Evolutionary conservation across 2,888 invertebrate species (phyloP), one percentile per base, ranked within the genome.

Genomic region (Argyra leucocephala): DNA sequence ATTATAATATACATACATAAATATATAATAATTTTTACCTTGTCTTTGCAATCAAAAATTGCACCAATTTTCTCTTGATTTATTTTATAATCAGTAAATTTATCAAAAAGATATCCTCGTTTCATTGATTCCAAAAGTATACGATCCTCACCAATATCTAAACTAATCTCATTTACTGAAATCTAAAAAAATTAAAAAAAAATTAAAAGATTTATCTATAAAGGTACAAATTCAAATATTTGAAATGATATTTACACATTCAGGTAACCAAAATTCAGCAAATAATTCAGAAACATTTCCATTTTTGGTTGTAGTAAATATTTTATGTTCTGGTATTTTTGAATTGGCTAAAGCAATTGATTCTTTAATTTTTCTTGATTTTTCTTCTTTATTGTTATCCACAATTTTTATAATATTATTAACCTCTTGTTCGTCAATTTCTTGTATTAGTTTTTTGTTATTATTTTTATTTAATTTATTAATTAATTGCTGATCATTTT

Each of bases 101-200:
- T 83, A 75, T 91, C 90, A 63, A 89, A 82, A 10, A 83, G 74
- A 70, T 86, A 85, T 68, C 82, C 84, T 68, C 81, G 76, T 58
- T 83, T 84, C 67, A 82, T 82, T 0, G 84, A 85, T 71, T 88
- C 87, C 58, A 91, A 75, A 15, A 90, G 79, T 66, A 91, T 81
- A 66, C 91, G 83, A 77, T 91, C 90, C 74, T 88, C 88, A n/a
- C 89, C 88, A 26, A 90, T 79, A 76, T 89, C 86, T 65, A 91
- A 74, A 61, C 81, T 82, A 57, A 90, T 74, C 74, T 89, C 88
- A 70, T 83, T 83, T 0, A 84, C 75, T 64, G 85, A 83, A 66
- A 83, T 78, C 87, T 88, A 73, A 63, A 69, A 70, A 68, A 67
- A 24, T 64, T 58, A 61, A 64, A 59, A 48, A 22, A 31, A 31